Base-by-base conservation (phyloP, 2,888 invertebrate genomes). In the Torymus aiolomorphi region DNA sequence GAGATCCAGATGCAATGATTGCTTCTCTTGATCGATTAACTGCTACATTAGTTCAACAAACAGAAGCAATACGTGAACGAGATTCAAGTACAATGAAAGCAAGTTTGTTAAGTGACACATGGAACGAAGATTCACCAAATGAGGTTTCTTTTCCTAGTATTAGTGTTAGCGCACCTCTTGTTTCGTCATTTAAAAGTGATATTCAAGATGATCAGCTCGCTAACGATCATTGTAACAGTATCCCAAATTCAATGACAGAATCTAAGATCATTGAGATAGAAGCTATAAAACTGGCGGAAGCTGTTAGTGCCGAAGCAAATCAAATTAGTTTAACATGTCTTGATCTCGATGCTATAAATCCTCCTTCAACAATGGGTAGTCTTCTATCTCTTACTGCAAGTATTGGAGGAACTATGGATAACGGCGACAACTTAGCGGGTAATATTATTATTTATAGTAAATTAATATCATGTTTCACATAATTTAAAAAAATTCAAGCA, bases 71-170 rank as follows among this genome's bases (percentile, higher is more conserved):
- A 82, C 91, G 93, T 0, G 91, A 92, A 86, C 88, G 91, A 10
- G 88, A 89, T 51, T 88, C 86, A 0, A 83, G 83, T 13, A 81
- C 87, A 13, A 89, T 91, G 90, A 91, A 91, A 66, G 87, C 91
- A 82, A 89, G 92, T 85, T 84, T 82, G 14, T 67, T 80, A 12
- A 82, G 82, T 56, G 77, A 95, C 87, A 96, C 95, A 0, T 96
- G 96, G 96, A 95, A 95, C 86, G 96, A 96, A 76, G 95, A 95
- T 88, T 94, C 95, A 0, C 95, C 95, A 0, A 95, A 95, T 88
- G 95, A 96, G 87, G 92, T 95, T 52, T 95, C 96, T 0, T 96
- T 96, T 88, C 96, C 96, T 0, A 96, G 95, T 70, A 93, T 96
- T 75, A 96, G 96, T 83, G 93, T 95, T 52, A 95, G 95, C 54